Conservation (phyloP, 53 echinoderm and acorn worm species). For the Apostichopus leukothele region DNA sequence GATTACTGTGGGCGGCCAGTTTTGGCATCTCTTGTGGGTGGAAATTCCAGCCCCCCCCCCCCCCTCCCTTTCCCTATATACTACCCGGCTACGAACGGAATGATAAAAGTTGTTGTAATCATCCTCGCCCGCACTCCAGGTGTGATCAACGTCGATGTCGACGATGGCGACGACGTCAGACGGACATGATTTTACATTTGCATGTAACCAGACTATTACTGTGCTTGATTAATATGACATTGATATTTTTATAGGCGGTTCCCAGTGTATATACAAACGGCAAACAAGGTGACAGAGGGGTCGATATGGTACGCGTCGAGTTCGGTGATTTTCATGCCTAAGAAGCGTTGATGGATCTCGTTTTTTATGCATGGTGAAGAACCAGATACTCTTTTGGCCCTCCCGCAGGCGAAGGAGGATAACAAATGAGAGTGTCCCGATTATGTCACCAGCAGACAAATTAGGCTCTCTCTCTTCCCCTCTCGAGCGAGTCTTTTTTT, state of each 20-base stretch:
- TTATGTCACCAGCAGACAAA: conserved; percentile 29
- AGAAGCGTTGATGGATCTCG: conserved; percentile 35
- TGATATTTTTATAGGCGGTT: conserved; percentile 26
- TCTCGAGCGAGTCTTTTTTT: too few relatives aligned
- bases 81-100: too few relatives aligned
- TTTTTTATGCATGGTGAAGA: conserved; percentile 17
- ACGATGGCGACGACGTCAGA: background rate
- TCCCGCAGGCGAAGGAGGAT: conserved; percentile 32
- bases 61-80: too few relatives aligned
- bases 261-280: conserved; percentile 29
- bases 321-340: conserved; percentile 39
- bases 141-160: background rate
- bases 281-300: conserved; percentile 43
- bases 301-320: conserved; percentile 21
- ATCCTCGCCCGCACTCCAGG: background rate
- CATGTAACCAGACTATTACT: conserved; percentile 31
- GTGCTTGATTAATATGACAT: conserved; percentile 39
- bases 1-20: too few relatives aligned
- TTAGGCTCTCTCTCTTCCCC: background rate
- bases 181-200: conserved; percentile 28
- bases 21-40: too few relatives aligned
- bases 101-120: background rate
- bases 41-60: too few relatives aligned
- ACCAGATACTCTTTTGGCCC: conserved; percentile 25
- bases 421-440: conserved; percentile 26